A percentile compares a stretch with the other conserved stretches of the same genome.
Evolutionary conservation across 2,113 vertebrate species (phyloP).

Genomic region (Carassius auratus): DNA sequence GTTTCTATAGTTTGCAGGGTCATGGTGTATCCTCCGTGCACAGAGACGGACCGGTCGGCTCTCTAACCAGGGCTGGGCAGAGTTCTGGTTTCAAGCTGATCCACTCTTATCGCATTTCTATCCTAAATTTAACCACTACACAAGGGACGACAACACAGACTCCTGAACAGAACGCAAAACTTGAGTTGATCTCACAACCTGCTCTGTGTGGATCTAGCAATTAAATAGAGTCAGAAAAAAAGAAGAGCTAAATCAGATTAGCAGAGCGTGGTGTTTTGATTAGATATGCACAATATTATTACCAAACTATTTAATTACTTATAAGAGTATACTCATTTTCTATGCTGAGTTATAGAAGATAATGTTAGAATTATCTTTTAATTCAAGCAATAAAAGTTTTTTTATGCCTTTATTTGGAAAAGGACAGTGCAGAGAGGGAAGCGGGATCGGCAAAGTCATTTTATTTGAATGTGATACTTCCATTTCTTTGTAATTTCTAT

Average conservation of each 20-base stretch:
- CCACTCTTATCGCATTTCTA: not conserved
- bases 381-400: not conserved
- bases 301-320: not conserved
- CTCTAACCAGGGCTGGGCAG: not conserved
- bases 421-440: too few species aligned
- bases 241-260: not conserved
- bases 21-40: constrained; percentile 44
- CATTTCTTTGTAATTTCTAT: not conserved
- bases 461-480: not conserved
- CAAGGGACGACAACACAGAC: constrained; percentile 1
- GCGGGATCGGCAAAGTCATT: not conserved
- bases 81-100: constrained; percentile 10
- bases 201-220: not conserved
- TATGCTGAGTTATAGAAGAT: not conserved
- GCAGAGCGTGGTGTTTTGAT: not conserved
- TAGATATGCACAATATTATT: not conserved
- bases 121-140: constrained; percentile 4
- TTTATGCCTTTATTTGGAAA: too few species aligned
- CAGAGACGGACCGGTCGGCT: constrained; percentile 60
- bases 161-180: not conserved
- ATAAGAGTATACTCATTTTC: not conserved
- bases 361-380: not conserved
- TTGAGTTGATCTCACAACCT: not conserved
- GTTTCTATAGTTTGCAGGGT: constrained; percentile 69
- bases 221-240: not conserved